Conservation (phyloP, 2,888 invertebrate species). For the Drepanosiphum platanoidis region DNA sequence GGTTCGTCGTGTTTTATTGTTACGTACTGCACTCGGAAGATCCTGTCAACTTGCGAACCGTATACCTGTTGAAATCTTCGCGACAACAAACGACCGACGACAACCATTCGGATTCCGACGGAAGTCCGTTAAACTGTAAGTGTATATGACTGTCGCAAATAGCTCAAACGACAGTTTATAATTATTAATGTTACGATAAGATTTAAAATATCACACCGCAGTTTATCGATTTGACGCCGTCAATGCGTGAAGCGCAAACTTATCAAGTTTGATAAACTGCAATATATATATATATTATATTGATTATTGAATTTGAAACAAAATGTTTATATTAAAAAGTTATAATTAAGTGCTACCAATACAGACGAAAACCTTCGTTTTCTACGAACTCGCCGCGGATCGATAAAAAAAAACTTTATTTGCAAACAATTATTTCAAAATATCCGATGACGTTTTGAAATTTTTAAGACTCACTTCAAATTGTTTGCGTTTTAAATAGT, state of each 20-base stretch:
- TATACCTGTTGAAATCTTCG: conserved; percentile 68
- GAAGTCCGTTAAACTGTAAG: conserved; percentile 74
- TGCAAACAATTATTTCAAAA: too few species aligned
- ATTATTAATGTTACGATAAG: background rate
- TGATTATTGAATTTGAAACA: too few species aligned
- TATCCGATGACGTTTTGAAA: background rate
- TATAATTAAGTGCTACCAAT: too few species aligned
- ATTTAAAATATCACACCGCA: background rate
- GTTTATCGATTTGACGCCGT: background rate
- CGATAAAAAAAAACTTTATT: too few species aligned
- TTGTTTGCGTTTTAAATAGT: background rate
- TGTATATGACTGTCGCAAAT: background rate
- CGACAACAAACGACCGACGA: conserved; percentile 67
- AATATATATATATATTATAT: too few species aligned
- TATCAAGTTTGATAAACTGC: too few species aligned
- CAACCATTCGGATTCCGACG: conserved; percentile 70
- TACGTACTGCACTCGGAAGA: conserved; percentile 73
- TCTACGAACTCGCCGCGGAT: too few species aligned
- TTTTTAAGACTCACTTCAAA: background rate
- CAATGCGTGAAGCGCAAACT: background rate
- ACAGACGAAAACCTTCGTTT: too few species aligned
- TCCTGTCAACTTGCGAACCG: conserved; percentile 68
- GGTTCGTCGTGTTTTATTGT: conserved; percentile 72
- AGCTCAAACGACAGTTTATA: background rate
- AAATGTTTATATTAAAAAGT: too few species aligned